A percentile compares a stretch with the other conserved stretches of the same genome.
These are phyloP conservation scores for Aramus guarauna DNA, from an alignment of 2,113 vertebrate genomes.

Conservation along the genomic window DNA sequence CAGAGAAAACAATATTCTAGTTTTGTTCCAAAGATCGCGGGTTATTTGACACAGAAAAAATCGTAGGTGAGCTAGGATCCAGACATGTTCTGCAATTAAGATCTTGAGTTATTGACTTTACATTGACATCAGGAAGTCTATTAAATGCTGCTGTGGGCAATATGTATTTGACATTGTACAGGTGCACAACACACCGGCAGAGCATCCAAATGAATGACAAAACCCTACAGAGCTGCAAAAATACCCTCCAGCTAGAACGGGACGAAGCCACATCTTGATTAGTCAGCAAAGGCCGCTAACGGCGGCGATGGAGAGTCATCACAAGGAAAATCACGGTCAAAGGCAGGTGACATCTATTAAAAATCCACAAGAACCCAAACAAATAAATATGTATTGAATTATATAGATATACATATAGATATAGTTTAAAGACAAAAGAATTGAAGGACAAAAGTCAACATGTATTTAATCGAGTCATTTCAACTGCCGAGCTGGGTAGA, in stretches of 20 bases:
- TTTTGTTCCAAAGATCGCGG: background rate
- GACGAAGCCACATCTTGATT: background rate
- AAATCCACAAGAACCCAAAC: background rate
- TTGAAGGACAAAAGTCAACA: background rate
- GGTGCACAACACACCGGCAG: background rate
- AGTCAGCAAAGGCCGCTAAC: background rate
- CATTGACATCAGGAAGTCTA: constrained; percentile 28
- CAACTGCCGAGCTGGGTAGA: accelerated
- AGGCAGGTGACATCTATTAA: background rate
- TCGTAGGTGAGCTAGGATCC: background rate
- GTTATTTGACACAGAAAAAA: constrained; percentile 8
- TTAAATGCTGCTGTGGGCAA: constrained; percentile 49
- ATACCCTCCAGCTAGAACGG: background rate
- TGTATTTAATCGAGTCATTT: background rate
- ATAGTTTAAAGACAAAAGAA: background rate
- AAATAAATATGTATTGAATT: background rate
- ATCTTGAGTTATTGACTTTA: constrained; percentile 36
- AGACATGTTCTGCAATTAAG: constrained; percentile 30
- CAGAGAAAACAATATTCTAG: background rate
- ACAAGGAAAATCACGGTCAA: background rate
- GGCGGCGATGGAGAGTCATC: background rate
- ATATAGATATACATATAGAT: background rate
- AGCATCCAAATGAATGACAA: background rate
- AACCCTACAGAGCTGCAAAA: constrained; percentile 1
- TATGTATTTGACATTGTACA: constrained; percentile 26